These are phyloP conservation scores for Nebria brevicollis DNA, from an alignment of 2,888 invertebrate species.

Conservation along the genomic window DNA sequence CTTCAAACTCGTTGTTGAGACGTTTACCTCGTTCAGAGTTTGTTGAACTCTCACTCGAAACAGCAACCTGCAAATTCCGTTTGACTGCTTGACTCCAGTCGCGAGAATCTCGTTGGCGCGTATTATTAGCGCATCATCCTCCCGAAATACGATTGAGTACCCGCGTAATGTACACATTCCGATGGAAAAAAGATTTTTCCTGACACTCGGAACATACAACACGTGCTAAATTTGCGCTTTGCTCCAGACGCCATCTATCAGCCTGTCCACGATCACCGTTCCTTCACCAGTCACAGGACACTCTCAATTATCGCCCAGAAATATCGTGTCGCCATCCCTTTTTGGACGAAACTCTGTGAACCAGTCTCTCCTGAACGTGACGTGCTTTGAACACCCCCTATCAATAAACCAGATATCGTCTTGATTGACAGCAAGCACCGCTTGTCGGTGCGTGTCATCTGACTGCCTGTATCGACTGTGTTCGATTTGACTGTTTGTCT, in stretches of 20 bases:
- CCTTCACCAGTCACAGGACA: constrained; percentile 10
- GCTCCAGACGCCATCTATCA: too few relatives aligned
- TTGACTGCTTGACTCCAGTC: constrained; percentile 48
- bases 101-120: constrained; percentile 44
- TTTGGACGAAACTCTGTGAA: constrained; percentile 25
- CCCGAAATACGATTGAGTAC: constrained; percentile 39
- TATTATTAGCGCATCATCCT: constrained; percentile 34
- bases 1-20: constrained; percentile 44
- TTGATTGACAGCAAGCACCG: too few relatives aligned
- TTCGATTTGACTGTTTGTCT: too few relatives aligned
- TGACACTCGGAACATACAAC: constrained; percentile 49
- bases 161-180: constrained; percentile 49
- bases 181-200: constrained; percentile 53
- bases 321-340: too few relatives aligned
- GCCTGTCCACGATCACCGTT: too few relatives aligned
- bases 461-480: too few relatives aligned
- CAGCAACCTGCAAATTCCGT: constrained; percentile 49
- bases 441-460: too few relatives aligned
- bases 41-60: constrained; percentile 43
- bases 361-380: background rate
- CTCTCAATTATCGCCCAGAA: too few relatives aligned
- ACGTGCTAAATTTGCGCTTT: too few relatives aligned
- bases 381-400: too few relatives aligned
- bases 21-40: constrained; percentile 43
- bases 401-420: too few relatives aligned